Base-by-base conservation (phyloP, 2,888 invertebrate species). In the Pyrrhosoma nymphula region DNA sequence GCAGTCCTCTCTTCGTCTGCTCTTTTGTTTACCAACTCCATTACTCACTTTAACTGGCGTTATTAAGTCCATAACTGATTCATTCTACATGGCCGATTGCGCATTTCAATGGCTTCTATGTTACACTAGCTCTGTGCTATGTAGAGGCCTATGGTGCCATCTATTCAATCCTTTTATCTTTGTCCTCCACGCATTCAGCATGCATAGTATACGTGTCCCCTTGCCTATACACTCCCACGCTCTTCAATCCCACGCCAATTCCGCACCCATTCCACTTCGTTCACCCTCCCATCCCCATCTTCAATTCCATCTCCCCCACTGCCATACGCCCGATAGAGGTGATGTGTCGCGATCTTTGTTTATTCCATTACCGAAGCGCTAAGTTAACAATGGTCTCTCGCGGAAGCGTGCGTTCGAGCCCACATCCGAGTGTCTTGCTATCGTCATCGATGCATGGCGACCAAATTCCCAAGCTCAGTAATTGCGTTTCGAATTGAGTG, bases 321-420 rank as follows among this genome's bases (percentile, higher is more conserved):
- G 26, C 82, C 82, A 26, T 82, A 8, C 47, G 47, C 47, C 47
- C 47, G 47, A 47, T n/a, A n/a, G 82, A 35, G 35, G 35, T 35
- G 82, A 35, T 82, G 82, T 82, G 82, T 82, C 82, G 35, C 82
- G 30, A 82, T 82, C 82, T 82, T 82, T 82, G 82, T 82, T 82
- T 35, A 82, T 82, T 35, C 82, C 35, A 82, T 82, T 35, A 82
- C 14, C 82, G 16, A 0, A 35, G 12, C 30, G 30, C 30, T 26
- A 82, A 82, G 82, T 82, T 82, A 82, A 82, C 82, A 82, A 35
- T 35, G 82, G 35, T 35, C 35, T 35, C 82, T 3, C 82, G n/a
- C 30, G 35, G 30, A 20, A 4, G 60, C 14, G 16, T 18, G 18
- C 35, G 82, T 35, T 12, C 47, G 47, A 4, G 47, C 35, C 82